Percentiles rank a stretch among this genome's conserved stretches.
phyloP scores from a whole-genome alignment of 2,113 vertebrate genomes.

The Pelecanoides urinatrix region DNA sequence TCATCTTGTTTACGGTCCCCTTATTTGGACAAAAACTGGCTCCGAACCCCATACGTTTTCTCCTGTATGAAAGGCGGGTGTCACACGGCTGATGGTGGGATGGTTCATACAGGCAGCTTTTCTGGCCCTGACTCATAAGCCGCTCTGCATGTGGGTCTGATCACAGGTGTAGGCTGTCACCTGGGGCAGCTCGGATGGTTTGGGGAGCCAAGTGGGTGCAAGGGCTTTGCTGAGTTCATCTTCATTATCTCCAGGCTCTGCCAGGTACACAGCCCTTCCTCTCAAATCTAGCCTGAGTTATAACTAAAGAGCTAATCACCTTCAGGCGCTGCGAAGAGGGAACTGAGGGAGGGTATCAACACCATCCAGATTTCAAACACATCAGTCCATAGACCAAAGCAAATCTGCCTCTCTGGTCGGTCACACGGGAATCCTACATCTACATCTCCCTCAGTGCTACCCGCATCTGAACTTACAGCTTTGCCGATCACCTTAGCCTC shows the following conservation, averaged over 20 bases:
- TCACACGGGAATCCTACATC: neutral
- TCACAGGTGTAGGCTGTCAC: neutral
- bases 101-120: neutral
- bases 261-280: neutral
- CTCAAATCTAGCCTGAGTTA: neutral
- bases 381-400: neutral
- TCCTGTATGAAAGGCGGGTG: neutral
- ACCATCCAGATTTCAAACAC: neutral
- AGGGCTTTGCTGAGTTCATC: neutral
- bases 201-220: neutral
- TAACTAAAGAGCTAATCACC: neutral
- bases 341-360: neutral
- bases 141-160: neutral
- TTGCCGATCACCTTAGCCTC: neutral
- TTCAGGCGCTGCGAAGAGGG: neutral
- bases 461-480: neutral
- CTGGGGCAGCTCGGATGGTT: accelerated
- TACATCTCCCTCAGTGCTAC: neutral
- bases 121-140: neutral
- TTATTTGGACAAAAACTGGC: neutral
- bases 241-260: neutral
- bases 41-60: neutral
- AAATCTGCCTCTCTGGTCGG: neutral
- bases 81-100: neutral
- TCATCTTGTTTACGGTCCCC: neutral